phyloP scores from a whole-genome alignment of 2,888 invertebrate genomes.

The Stratiomys singularior region DNA sequence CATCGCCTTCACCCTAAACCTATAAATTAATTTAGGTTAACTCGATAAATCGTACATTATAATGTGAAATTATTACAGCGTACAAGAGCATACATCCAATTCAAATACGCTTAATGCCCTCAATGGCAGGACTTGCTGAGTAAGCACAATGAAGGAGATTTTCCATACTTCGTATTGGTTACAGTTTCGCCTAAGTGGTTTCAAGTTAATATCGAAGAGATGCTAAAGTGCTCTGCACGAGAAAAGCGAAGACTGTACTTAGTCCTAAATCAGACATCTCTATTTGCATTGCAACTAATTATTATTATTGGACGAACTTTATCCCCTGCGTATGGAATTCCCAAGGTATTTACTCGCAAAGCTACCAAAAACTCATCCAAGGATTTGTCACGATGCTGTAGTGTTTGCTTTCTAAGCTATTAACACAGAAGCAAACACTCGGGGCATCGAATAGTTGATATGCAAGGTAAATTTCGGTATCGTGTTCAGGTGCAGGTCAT shows the following conservation, averaged over 20 bases:
- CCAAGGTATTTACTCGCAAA: neutral
- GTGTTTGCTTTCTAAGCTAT: constrained; percentile 38
- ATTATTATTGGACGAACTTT: constrained; percentile 33
- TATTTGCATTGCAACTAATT: constrained; percentile 13
- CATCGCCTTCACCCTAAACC: neutral
- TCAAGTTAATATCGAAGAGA: neutral
- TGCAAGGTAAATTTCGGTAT: constrained; percentile 13
- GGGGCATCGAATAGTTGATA: constrained; percentile 1
- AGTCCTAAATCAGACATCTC: constrained; percentile 5
- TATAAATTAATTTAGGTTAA: neutral
- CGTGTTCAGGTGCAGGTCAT: neutral
- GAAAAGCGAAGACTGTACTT: neutral
- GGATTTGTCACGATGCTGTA: constrained; percentile 36
- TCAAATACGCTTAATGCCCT: constrained; percentile 12
- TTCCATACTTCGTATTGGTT: neutral
- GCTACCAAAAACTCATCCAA: constrained; percentile 5
- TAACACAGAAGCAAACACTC: constrained; percentile 31
- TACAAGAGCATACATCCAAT: neutral
- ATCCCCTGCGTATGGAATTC: neutral
- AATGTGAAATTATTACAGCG: constrained; percentile 24
- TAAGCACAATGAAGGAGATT: neutral
- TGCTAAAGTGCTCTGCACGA: neutral
- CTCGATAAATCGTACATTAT: constrained; percentile 4
- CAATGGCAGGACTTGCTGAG: neutral
- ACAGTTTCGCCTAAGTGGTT: constrained; percentile 6